Base-by-base conservation (phyloP, 2,888 invertebrate genomes). In the Alviniconcha strummeri region DNA sequence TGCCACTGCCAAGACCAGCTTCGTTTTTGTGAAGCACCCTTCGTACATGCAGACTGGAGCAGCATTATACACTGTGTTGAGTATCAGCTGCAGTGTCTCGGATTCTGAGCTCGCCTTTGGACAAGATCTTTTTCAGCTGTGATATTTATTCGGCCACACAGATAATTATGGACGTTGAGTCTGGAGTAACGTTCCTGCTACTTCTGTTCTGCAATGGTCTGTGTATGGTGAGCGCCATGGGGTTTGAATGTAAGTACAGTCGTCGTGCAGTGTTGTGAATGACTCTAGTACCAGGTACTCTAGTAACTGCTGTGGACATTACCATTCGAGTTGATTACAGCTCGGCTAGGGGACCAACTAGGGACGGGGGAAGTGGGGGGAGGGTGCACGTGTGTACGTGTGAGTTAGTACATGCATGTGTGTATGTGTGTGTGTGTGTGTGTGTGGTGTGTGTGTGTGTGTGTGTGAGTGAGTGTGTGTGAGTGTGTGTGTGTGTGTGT, bases 361-460 rank as follows among this genome's bases (percentile, higher is more conserved):
- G 36, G 36, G 36, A 36, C 36, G 36, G 36, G 3, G 36, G 36
- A 36, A 36, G 64, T 64, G 64, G 9, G 64, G 64, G 9, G 9
- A 64, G 9, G 15, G 64, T 64, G 64, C 11, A 1, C 9, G 64
- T 64, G 15, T 64, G 15, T 64, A 64, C 15, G 64, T 64, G 15
- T 64, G 64, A 9, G 15, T 13, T 13, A 64, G 64, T n/a, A 36
- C 17, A 9, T 72, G 19, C 17, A 72, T 72, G n/a, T 72, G 19
- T 72, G 72, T 72, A 3, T 72, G 72, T 72, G 72, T 72, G 72
- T 72, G 72, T 72, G 72, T 72, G 72, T 72, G 72, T 4, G 72
- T 72, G 19, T 4, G 72, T 72, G 72, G 72, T 72, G 72, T 4
- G 72, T 36, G 72, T 4, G 72, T 72, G 72, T 4, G 72, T 72